Conservation (phyloP, 2,888 invertebrate genomes). For the Chelonus formosanus region DNA sequence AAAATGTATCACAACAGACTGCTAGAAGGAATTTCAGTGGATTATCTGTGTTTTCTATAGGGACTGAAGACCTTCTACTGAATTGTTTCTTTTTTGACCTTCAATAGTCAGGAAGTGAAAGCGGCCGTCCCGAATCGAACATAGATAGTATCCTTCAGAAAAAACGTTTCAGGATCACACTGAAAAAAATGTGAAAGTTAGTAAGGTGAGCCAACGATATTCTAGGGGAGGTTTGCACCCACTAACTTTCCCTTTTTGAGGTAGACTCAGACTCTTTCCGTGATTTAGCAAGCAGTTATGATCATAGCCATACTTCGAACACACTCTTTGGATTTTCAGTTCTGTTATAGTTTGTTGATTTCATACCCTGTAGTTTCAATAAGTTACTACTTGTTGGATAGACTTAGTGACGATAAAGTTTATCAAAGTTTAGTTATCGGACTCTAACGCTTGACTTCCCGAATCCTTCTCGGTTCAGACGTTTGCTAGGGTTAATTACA, state of each 20-base stretch:
- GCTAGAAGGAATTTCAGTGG: not conserved
- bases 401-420: constrained; percentile 40
- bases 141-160: constrained; percentile 26
- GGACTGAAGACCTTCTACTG: constrained; percentile 28
- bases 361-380: constrained; percentile 29
- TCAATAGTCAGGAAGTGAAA: constrained; percentile 36
- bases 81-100: constrained; percentile 27
- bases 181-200: constrained; percentile 59
- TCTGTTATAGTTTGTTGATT: not conserved
- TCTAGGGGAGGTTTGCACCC: constrained; percentile 39
- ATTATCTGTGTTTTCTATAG: constrained; percentile 33
- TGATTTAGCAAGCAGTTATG: constrained; percentile 15
- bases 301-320: constrained; percentile 1
- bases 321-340: constrained; percentile 12
- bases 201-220: constrained; percentile 29
- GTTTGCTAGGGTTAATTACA: constrained; percentile 35
- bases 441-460: constrained; percentile 45
- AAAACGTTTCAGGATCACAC: constrained; percentile 20
- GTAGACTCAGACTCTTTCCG: constrained; percentile 30
- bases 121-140: constrained; percentile 41
- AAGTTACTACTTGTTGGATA: constrained; percentile 27
- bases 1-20: no score
- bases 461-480: constrained; percentile 34
- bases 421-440: constrained; percentile 49
- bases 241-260: constrained; percentile 39